Evolutionary conservation across 2,113 vertebrate genomes (phyloP), one percentile per base, ranked within the genome.

Genomic region (Oenanthe melanoleuca): DNA sequence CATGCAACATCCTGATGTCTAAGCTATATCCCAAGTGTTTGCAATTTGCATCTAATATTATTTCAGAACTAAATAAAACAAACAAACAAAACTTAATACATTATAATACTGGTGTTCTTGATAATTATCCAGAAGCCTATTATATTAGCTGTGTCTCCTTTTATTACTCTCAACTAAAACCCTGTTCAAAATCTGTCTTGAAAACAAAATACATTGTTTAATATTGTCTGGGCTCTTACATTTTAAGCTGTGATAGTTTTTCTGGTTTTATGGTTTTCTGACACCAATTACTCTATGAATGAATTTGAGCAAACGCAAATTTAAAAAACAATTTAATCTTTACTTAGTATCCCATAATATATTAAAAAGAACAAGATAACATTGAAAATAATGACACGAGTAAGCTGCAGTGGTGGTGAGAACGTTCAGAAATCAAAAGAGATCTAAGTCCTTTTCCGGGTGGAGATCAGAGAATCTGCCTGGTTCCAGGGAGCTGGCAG

Each of bases 371-470:
- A 10, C 28, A 42, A 34, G 26, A 44, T 34, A 65, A 24, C 12
- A 24, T 55, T 16, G 33, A 53, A 80, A 81, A 59, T 42, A 80
- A 16, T 40, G 28, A 9, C 21, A 8, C 7, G 18, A 44, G 11
- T 25, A 60, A 82, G 16, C 4, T 6, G 2, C 9, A 44, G 7
- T 5, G 21, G 29, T 26, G 13, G 13, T 61, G 37, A 63, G 22
- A 24, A 60, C 8, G 52, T 31, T 67, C 14, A 67, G 45, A 55
- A 59, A 42, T 13, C 42, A 44, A 26, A 42, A 63, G 7, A 15
- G 21, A 29, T 3, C 1, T 1, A 29, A 82, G 21, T 8, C 5
- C 15, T 49, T 20, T n/a, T 52, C 56, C 0, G 1, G 10, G 20
- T 18, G 44, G 42, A 59, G 33, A 16, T 59, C 22, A 50, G 38